Evolutionary conservation across 1,140 invertebrate genomes (phyloP).

Genomic region (Hylaeus volcanicus): DNA sequence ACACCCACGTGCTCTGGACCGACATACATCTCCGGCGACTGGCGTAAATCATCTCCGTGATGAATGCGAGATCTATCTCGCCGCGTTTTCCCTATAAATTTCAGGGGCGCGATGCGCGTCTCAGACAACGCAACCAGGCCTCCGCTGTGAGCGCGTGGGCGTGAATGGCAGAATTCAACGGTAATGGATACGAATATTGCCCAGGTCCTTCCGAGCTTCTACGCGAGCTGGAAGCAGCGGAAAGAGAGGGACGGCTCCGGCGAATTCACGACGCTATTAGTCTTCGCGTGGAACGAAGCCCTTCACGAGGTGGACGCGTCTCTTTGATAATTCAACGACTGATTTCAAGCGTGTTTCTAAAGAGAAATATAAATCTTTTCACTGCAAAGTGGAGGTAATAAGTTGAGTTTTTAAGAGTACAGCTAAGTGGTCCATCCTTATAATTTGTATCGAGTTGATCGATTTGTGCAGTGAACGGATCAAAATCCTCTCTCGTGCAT

Average conservation of each 20-base stretch:
- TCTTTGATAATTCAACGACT: neutral
- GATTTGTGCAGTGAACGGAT: too few species aligned
- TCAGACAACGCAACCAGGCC: constrained; percentile 31
- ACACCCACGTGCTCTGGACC: neutral
- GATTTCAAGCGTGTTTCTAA: neutral
- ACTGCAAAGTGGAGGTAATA: too few species aligned
- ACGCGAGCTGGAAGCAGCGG: too few species aligned
- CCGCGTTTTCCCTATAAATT: constrained; percentile 65
- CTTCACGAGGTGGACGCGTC: neutral
- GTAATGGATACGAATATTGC: constrained; percentile 56
- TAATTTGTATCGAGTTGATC: too few species aligned
- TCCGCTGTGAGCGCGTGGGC: constrained; percentile 55
- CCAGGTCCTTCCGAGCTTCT: constrained; percentile 22
- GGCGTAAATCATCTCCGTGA: constrained; percentile 63
- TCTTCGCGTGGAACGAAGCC: neutral
- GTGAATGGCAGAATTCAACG: constrained; percentile 43
- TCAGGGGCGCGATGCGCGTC: constrained; percentile 54
- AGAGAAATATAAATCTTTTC: too few species aligned
- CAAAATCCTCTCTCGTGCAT: too few species aligned
- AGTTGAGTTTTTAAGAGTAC: too few species aligned
- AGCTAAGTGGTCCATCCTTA: too few species aligned
- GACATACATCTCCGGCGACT: constrained; percentile 25
- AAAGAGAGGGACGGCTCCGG: neutral
- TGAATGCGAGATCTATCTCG: constrained; percentile 69
- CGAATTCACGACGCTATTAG: constrained; percentile 3